phyloP scores from a whole-genome alignment of 2,113 vertebrate genomes.

The Callorhinus ursinus region DNA sequence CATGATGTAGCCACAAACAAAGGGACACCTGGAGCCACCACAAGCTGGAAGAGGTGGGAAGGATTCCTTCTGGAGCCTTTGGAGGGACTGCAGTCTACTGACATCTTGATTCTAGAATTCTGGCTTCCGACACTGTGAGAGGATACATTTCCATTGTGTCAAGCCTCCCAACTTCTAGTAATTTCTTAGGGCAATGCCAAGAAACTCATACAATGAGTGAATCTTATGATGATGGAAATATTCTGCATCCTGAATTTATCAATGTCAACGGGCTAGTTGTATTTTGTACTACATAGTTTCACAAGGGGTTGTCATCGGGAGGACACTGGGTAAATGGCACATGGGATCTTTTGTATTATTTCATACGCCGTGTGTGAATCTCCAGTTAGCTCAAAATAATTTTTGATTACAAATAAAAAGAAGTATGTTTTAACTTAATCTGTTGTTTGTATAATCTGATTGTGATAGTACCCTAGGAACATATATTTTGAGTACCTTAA shows the following conservation, averaged over 20 bases:
- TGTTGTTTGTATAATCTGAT: neutral
- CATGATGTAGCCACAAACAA: fast-evolving
- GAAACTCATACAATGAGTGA: neutral
- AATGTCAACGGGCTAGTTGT: neutral
- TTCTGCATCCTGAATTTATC: neutral
- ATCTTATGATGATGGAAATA: neutral
- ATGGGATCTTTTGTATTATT: neutral
- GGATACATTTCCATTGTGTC: neutral
- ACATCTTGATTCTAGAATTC: neutral
- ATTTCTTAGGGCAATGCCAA: neutral
- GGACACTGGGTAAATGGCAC: neutral
- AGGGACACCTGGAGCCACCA: neutral
- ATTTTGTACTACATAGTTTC: neutral
- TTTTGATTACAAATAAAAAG: neutral
- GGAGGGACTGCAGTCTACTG: fast-evolving
- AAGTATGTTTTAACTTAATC: neutral
- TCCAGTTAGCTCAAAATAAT: neutral
- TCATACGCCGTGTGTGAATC: neutral
- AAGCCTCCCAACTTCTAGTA: neutral
- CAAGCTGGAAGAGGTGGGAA: neutral
- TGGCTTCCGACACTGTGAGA: fast-evolving
- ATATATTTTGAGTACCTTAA: neutral
- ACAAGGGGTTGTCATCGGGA: neutral
- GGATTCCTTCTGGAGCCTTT: neutral
- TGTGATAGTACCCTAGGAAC: neutral